These are phyloP conservation scores for Megalops cyprinoides DNA, from an alignment of 2,797 vertebrate species.

Conservation along the genomic window DNA sequence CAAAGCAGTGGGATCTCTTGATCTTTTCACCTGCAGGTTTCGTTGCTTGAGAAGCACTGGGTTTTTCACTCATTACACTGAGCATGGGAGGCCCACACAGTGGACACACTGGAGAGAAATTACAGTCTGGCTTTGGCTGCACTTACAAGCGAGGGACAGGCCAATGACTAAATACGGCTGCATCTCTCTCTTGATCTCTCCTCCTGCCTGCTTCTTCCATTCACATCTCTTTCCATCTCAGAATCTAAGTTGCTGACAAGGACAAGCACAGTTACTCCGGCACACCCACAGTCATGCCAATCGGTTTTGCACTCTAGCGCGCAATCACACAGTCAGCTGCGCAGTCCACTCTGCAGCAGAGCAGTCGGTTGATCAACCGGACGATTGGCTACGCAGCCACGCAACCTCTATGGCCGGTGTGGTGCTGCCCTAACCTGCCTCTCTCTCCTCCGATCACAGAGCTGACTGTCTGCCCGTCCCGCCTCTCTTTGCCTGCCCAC, in stretches of 20 bases:
- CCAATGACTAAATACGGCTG: not conserved
- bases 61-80: no score
- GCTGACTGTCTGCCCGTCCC: conserved; percentile 63
- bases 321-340: not conserved
- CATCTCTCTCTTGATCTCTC: not conserved
- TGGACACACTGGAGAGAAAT: not conserved
- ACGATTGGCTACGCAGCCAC: conserved; percentile 13
- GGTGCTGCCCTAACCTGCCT: conserved; percentile 54
- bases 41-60: no score
- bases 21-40: no score
- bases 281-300: not conserved
- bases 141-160: not conserved
- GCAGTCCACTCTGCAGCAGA: not conserved
- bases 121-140: not conserved
- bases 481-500: conserved; percentile 63
- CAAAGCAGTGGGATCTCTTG: no score
- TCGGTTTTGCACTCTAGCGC: not conserved
- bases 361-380: conserved; percentile 12
- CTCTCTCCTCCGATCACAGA: conserved; percentile 68
- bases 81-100: conserved; percentile 32
- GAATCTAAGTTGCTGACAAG: not conserved
- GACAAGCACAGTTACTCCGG: not conserved
- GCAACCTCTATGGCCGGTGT: conserved; percentile 11
- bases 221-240: not conserved
- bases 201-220: not conserved